These are phyloP conservation scores for Podarcis siculus DNA, from an alignment of 2,797 vertebrate species.

Conservation along the genomic window DNA sequence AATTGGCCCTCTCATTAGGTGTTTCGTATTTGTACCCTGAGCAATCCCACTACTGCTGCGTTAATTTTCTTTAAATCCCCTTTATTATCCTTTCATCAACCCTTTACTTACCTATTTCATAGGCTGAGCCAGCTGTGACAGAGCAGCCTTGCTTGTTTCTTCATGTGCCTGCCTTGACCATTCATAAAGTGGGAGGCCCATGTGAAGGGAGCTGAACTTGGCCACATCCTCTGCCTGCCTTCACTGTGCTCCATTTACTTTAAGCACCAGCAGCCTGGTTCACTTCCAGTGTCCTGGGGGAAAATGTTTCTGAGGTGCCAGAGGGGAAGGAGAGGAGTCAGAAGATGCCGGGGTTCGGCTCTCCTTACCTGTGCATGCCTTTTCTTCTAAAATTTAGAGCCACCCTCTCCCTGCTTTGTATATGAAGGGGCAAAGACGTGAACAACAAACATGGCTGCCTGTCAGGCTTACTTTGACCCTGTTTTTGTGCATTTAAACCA, in stretches of 20 bases:
- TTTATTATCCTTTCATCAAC: too few relatives aligned
- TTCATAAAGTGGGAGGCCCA: too few relatives aligned
- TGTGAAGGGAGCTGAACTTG: too few relatives aligned
- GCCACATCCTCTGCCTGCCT: too few relatives aligned
- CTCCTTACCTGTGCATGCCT: not conserved
- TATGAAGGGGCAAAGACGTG: not conserved
- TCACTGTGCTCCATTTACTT: too few relatives aligned
- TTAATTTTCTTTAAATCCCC: not conserved
- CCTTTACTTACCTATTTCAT: too few relatives aligned
- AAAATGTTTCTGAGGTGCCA: not conserved
- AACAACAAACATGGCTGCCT: not conserved
- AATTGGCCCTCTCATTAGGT: not conserved
- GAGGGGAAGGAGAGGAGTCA: not conserved
- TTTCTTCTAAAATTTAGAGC: not conserved
- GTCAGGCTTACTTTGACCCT: not conserved
- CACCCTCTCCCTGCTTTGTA: not conserved
- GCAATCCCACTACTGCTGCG: not conserved
- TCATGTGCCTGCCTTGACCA: too few relatives aligned
- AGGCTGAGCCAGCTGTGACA: too few relatives aligned
- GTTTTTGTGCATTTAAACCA: not conserved
- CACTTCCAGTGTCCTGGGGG: too few relatives aligned
- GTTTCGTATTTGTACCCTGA: not conserved
- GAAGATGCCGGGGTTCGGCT: not conserved
- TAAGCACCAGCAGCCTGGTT: too few relatives aligned
- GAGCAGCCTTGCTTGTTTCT: too few relatives aligned